These are phyloP conservation scores for Xylophagus ater DNA, from an alignment of 2,888 invertebrate species.

Conservation along the genomic window DNA sequence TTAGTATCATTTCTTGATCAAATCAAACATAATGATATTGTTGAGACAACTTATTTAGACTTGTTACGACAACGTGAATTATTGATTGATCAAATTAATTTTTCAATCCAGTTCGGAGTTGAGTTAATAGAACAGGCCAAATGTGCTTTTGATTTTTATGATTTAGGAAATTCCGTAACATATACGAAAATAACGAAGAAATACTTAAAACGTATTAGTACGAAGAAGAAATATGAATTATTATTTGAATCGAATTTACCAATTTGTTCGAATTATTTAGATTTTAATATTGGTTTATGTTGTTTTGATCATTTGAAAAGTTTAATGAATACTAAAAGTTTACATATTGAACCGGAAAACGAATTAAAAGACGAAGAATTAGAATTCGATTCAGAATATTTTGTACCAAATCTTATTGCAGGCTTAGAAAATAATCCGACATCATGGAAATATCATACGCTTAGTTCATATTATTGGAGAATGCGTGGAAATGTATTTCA, in stretches of 20 bases:
- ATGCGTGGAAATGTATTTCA: slow-evolving; percentile 32
- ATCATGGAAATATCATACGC: slow-evolving; percentile 34
- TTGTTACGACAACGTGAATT: slow-evolving; percentile 30
- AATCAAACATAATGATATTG: slow-evolving; percentile 32
- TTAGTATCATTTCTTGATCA: slow-evolving; percentile 34
- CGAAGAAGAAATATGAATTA: slow-evolving; percentile 24
- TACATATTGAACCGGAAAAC: slow-evolving; percentile 29
- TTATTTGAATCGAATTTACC: slow-evolving; percentile 12
- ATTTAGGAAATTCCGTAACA: slow-evolving; percentile 28
- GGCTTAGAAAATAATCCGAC: slow-evolving; percentile 26
- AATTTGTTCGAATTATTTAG: slow-evolving; percentile 12
- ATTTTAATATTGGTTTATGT: slow-evolving; percentile 21
- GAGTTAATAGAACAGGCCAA: slow-evolving; percentile 34
- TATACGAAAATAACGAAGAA: slow-evolving; percentile 27
- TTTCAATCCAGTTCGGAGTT: slow-evolving; percentile 32
- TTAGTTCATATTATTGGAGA: slow-evolving; percentile 36
- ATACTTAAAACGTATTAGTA: slow-evolving; percentile 30
- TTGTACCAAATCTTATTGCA: slow-evolving; percentile 19
- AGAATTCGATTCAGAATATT: slow-evolving; percentile 18
- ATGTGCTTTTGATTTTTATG: slow-evolving; percentile 31
- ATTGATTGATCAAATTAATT: slow-evolving; percentile 32
- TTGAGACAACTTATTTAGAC: slow-evolving; percentile 30
- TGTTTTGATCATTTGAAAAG: slow-evolving; percentile 31
- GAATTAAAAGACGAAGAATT: slow-evolving; percentile 24
- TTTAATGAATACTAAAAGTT: slow-evolving; percentile 22